phyloP scores from a whole-genome alignment of 2,888 invertebrate species.

The Leucophenga montana region DNA sequence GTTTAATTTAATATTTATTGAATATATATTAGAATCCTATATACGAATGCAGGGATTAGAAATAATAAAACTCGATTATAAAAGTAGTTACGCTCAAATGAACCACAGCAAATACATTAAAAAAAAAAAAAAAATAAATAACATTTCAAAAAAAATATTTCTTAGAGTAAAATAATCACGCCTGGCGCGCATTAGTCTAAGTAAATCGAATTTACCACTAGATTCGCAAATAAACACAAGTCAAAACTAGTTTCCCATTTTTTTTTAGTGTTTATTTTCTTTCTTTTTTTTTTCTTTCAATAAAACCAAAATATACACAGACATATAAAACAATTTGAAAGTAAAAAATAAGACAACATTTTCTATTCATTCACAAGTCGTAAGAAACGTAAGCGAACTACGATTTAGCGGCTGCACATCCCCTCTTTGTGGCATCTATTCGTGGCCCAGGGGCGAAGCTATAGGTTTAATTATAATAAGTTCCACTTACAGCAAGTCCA shows the following conservation, averaged over 20 bases:
- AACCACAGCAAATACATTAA: neutral
- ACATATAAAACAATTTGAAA: neutral
- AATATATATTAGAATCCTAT: no score
- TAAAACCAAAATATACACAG: neutral
- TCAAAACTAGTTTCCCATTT: constrained; percentile 19
- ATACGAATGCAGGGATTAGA: no score
- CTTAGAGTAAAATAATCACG: neutral
- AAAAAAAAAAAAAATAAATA: no score
- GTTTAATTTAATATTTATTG: no score
- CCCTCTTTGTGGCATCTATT: no score
- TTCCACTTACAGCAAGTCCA: no score
- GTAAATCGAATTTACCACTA: constrained; percentile 21
- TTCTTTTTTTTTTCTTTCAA: constrained; percentile 6
- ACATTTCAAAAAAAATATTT: neutral
- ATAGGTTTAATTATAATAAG: no score
- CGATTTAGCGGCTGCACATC: no score
- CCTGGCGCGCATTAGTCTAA: neutral
- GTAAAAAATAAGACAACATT: neutral
- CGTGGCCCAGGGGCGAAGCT: no score
- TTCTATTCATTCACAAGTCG: constrained; percentile 25
- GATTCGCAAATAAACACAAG: constrained; percentile 17
- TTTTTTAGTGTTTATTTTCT: constrained; percentile 3
- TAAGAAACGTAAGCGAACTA: neutral
- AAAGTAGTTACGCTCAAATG: neutral
- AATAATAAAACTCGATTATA: no score